Evolutionary conservation across 2,113 vertebrate genomes (phyloP), one percentile per base, ranked within the genome.

Genomic region (Donacobius atricapilla): DNA sequence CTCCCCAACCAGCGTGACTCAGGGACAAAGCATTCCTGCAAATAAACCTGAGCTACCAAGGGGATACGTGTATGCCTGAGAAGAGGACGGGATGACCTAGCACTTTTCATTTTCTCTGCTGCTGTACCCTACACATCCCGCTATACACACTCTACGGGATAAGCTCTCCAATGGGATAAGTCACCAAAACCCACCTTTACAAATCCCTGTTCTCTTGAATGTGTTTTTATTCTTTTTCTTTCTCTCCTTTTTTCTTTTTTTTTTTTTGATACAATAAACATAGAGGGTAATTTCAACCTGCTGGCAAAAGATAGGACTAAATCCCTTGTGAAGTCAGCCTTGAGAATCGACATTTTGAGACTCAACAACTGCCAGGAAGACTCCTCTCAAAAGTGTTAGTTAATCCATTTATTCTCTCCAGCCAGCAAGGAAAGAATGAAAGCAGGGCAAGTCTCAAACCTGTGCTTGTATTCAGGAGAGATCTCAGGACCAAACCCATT

Each of bases 1-100:
- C 90, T 94, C 93, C 80, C 91, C 80, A 87, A 45, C 64, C 84
- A 91, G 81, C 58, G 15, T 96, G 95, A 96, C 91, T 95, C 94
- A 83, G 95, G 96, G 86, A 93, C 91, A 96, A 93, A 89, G 73
- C 40, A 89, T 58, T 94, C 85, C 83, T 94, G 87, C 77, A 89
- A 93, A 94, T 83, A 94, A 96, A 84, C 83, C 87, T 83, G 73
- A 1, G 5, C 76, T 94, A 81, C 83, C 94, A 90, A 92, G 84
- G 92, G 93, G 89, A 95, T 93, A 56, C 33, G 90, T 65, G 86
- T 83, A 64, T 81, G 87, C 75, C 69, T 88, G 84, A 54, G 89
- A 92, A 93, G 95, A 92, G 89, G 84, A 88, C 87, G 28, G 76
- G 68, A 93, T 96, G 92, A 95, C 92, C 95, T 94, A 96, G 94